These are phyloP conservation scores for Drosophila pseudoananassae DNA, from an alignment of 1,140 invertebrate species.

Conservation along the genomic window DNA sequence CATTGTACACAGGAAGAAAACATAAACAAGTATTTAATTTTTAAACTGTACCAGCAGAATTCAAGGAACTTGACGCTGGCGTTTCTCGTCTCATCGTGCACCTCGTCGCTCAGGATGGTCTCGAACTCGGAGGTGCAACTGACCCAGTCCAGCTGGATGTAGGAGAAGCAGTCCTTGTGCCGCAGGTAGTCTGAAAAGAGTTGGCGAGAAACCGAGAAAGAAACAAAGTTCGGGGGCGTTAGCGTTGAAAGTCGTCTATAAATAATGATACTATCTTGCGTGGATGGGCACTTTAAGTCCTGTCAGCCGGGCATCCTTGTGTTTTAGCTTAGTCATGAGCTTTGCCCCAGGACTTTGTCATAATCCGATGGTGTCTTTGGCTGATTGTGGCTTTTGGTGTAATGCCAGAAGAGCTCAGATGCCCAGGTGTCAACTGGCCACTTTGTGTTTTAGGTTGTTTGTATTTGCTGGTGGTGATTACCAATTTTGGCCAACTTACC, in stretches of 20 bases:
- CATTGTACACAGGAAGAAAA: background rate
- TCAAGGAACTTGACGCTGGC: constrained; percentile 76
- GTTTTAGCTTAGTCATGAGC: background rate
- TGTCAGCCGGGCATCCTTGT: constrained; percentile 20
- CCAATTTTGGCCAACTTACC: constrained; percentile 50
- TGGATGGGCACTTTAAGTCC: constrained; percentile 17
- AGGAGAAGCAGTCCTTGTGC: constrained; percentile 78
- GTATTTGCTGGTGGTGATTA: constrained; percentile 3
- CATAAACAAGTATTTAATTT: constrained; percentile 17
- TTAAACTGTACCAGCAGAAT: constrained; percentile 65
- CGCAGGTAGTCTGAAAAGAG: constrained; percentile 72
- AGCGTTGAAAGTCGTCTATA: constrained; percentile 6
- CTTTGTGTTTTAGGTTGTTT: constrained; percentile 13
- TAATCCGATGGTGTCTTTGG: background rate
- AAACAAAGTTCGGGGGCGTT: background rate
- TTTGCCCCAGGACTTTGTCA: background rate
- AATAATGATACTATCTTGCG: constrained; percentile 12
- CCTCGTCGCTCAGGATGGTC: constrained; percentile 68
- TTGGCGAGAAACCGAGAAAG: background rate
- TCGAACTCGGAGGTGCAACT: constrained; percentile 73
- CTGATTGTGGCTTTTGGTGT: background rate
- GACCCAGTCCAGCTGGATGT: constrained; percentile 79
- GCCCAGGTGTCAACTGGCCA: background rate
- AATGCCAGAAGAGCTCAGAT: background rate
- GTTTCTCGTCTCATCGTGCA: constrained; percentile 69